A percentile compares a stretch with the other conserved stretches of the same genome.
Evolutionary conservation across 2,888 invertebrate species (phyloP).

Genomic region (Pachliopta kotzebuea): DNA sequence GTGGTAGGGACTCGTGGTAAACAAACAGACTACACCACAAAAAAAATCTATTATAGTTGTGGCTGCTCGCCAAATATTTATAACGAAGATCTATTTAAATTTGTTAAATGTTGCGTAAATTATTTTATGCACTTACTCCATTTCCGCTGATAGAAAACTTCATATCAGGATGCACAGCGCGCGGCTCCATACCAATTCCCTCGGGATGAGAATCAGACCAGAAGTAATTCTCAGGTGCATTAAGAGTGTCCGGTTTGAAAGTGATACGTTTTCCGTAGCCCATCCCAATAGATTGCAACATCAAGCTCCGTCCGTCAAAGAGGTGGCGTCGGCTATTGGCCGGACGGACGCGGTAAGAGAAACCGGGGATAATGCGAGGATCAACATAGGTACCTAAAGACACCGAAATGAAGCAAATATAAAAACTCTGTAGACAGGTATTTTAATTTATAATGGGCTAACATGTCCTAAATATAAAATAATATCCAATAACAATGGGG

Average conservation of each 20-base stretch:
- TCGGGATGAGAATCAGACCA: slow-evolving; percentile 89
- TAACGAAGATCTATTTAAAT: slow-evolving; percentile 5
- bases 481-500: no score
- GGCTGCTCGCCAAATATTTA: slow-evolving; percentile 15
- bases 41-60: slow-evolving; percentile 21
- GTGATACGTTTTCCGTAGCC: slow-evolving; percentile 89
- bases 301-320: slow-evolving; percentile 83
- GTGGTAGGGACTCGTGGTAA: slow-evolving; percentile 40
- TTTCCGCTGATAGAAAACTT: slow-evolving; percentile 82
- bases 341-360: slow-evolving; percentile 85
- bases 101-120: slow-evolving; percentile 9
- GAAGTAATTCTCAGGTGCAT: slow-evolving; percentile 84
- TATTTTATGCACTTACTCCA: slow-evolving; percentile 62
- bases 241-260: slow-evolving; percentile 83
- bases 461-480: no score
- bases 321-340: slow-evolving; percentile 83
- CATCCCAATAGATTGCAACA: slow-evolving; percentile 84
- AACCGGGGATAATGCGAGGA: slow-evolving; percentile 85
- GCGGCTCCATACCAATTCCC: slow-evolving; percentile 85
- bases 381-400: slow-evolving; percentile 85
- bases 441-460: no score
- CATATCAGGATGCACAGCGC: slow-evolving; percentile 84
- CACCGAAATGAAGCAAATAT: neutral
- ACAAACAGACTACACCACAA: slow-evolving; percentile 36
- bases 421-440: neutral